Evolutionary conservation across 2,888 invertebrate genomes (phyloP).

Genomic region (Cosmopolites sordidus): DNA sequence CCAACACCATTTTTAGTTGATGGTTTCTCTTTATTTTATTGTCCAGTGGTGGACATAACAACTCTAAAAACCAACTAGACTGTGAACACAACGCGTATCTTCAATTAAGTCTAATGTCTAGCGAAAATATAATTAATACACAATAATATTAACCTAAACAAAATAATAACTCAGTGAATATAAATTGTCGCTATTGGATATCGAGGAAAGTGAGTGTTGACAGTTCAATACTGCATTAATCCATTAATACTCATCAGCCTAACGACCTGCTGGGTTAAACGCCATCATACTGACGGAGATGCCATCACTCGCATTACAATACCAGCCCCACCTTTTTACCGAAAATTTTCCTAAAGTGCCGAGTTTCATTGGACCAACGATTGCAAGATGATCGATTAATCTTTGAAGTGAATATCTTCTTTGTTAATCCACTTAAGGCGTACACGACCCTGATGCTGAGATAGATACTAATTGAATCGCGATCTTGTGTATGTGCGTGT

Average conservation of each 20-base stretch:
- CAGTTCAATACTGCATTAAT: conserved; percentile 49
- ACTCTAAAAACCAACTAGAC: not conserved
- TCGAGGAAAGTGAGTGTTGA: conserved; percentile 44
- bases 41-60: conserved; percentile 1
- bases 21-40: not conserved
- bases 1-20: not conserved
- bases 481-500: not conserved
- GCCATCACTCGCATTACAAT: conserved; percentile 35
- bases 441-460: not conserved
- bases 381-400: conserved; percentile 25
- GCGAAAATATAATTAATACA: not conserved
- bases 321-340: conserved; percentile 33
- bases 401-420: conserved; percentile 20
- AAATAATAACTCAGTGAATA: conserved; percentile 31
- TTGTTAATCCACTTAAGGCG: conserved; percentile 21
- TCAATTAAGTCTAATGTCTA: not conserved
- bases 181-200: conserved; percentile 26
- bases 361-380: conserved; percentile 27
- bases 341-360: conserved; percentile 27
- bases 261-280: conserved; percentile 43
- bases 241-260: conserved; percentile 49
- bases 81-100: not conserved
- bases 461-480: not conserved
- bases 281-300: conserved; percentile 30
- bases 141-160: not conserved